These are phyloP conservation scores for Stictonetta naevosa DNA, from an alignment of 2,113 vertebrate genomes.

Conservation along the genomic window DNA sequence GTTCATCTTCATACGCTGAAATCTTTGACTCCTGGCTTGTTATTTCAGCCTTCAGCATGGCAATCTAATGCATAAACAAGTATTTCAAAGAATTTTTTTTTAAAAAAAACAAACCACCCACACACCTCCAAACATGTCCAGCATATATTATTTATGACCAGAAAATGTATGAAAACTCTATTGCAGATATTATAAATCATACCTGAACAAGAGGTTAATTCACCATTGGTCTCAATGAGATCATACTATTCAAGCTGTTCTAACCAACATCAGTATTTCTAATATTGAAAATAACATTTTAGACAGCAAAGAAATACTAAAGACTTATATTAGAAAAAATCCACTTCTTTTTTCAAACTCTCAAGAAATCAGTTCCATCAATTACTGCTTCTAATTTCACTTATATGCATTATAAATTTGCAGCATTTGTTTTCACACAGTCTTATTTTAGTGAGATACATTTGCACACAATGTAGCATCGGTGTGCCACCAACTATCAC, in stretches of 20 bases:
- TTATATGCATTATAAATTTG: background rate
- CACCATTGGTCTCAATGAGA: background rate
- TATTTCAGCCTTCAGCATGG: slow-evolving; percentile 89
- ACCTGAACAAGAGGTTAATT: background rate
- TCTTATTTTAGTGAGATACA: background rate
- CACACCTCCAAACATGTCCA: background rate
- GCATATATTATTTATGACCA: background rate
- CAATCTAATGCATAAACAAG: slow-evolving; percentile 79
- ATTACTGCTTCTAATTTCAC: background rate
- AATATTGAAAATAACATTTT: background rate
- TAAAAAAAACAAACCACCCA: too few relatives aligned
- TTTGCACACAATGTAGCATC: background rate
- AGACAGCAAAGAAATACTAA: background rate
- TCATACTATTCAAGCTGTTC: background rate
- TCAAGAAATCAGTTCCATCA: background rate
- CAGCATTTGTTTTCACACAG: background rate
- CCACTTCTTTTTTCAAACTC: background rate
- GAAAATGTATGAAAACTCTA: background rate
- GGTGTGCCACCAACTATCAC: too few relatives aligned
- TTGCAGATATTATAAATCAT: background rate
- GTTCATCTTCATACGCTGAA: slow-evolving; percentile 89
- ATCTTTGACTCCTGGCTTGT: slow-evolving; percentile 92
- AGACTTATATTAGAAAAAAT: background rate
- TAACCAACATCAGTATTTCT: background rate
- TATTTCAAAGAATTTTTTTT: slow-evolving; percentile 16